Base-by-base conservation (phyloP, 2,113 vertebrate genomes). In the Toxotes chatareus region DNA sequence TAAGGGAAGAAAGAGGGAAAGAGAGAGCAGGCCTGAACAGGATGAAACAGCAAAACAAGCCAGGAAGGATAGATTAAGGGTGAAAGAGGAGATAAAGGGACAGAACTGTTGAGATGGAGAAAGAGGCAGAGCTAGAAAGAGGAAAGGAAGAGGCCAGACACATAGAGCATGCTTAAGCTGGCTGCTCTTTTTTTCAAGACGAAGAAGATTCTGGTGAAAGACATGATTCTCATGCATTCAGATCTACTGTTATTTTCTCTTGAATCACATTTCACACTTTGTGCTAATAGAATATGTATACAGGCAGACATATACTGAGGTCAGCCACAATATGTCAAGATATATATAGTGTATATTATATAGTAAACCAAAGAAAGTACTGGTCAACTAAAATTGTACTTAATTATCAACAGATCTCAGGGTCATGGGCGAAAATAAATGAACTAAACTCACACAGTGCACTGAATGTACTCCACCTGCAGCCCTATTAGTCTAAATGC, bases 41-140 rank as follows among this genome's bases (percentile, higher is more conserved):
- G n/a, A 46, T 49, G 68, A 76, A 75, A 74, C 21, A 17, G 38
- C 64, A 56, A 85, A 80, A 70, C 56, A 76, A 67, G 69, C 60
- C 2, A 11, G 72, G 69, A 68, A 59, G 53, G 40, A 71, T 5
- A 27, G 71, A 85, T 80, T 83, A 67, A 34, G 13, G 56, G 38
- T 27, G 38, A 19, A 62, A 61, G 63, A 46, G 57, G 40, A 83
- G 82, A 85, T 78, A 75, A 75, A 73, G 49, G 67, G 55, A 42
- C 55, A 68, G 68, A 49, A 49, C 55, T 74, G 61, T 3, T 65
- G 62, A 61, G 79, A 82, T 46, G 32, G 12, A 75, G 59, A 27
- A 27, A 73, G 66, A 63, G 42, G 65, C 14, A 31, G 42, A 66
- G 21, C 27, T 16, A 70, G 64, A 73, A 51, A 49, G 66, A 49